phyloP scores from a whole-genome alignment of 2,888 invertebrate species.

The Sericinus montela region DNA sequence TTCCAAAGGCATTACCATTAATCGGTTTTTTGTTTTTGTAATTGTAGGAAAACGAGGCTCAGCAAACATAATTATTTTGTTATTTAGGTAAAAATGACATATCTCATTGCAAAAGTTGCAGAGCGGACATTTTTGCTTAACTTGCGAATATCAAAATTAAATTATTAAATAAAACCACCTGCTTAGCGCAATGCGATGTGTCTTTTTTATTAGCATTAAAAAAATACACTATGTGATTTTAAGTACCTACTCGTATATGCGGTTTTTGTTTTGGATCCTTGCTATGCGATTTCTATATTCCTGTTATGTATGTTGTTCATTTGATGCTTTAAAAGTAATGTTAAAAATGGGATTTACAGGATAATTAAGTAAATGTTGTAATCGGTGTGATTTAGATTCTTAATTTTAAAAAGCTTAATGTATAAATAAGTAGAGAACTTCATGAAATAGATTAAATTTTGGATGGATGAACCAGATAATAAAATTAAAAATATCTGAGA shows the following conservation, averaged over 20 bases:
- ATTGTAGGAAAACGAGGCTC: constrained; percentile 22
- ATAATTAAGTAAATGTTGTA: too few species aligned
- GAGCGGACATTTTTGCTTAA: constrained; percentile 20
- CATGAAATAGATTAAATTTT: too few species aligned
- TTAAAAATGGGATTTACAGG: too few species aligned
- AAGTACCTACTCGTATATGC: too few species aligned
- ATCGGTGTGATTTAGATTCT: too few species aligned
- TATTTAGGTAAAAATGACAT: constrained; percentile 35
- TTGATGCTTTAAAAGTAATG: too few species aligned
- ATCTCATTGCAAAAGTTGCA: constrained; percentile 37
- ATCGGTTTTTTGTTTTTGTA: constrained; percentile 23
- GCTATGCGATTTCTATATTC: background rate
- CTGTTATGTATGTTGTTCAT: too few species aligned
- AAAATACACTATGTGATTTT: background rate
- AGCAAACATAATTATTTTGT: constrained; percentile 3
- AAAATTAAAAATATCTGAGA: too few species aligned
- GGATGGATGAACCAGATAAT: too few species aligned
- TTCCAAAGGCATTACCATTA: background rate
- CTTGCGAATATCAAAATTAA: constrained; percentile 28
- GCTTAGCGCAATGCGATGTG: constrained; percentile 40
- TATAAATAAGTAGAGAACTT: too few species aligned
- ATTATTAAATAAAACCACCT: constrained; percentile 15
- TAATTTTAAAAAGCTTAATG: too few species aligned
- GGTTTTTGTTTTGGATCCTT: too few species aligned
- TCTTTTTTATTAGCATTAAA: constrained; percentile 18